Base-by-base conservation (phyloP, 1,140 invertebrate genomes). In the Orussus abietinus region DNA sequence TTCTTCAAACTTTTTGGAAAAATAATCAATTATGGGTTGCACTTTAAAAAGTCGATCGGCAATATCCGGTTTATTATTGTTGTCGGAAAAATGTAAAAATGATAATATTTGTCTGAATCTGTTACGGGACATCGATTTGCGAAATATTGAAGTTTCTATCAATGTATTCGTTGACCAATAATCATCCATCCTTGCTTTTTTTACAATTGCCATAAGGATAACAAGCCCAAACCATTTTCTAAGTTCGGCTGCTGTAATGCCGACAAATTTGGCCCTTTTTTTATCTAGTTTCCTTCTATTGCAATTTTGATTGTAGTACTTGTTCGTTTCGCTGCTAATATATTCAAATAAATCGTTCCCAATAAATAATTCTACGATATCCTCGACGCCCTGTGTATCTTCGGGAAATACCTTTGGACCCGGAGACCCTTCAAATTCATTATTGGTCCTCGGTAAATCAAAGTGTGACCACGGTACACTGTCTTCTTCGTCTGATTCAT, bases 221-320 rank as follows among this genome's bases (percentile, higher is more conserved):
- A 53, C 22, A 14, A 59, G 37, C 13, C 41, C 51, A 28, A 59
- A 38, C 45, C 43, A 54, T 38, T 56, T 54, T 45, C 51, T 56
- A 30, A 56, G 12, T 49, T 56, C 53, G 34, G 20, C 14, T 21
- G 36, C 42, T 20, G 54, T 51, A 41, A 36, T 18, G 12, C 18
- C 17, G 13, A 36, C 33, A 36, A 36, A 36, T 36, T 36, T 17
- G 33, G 33, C 15, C 15, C 18, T 36, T 36, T 36, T 36, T 36
- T 36, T 36, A 10, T 39, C 13, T 30, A 11, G 10, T 30, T 22
- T 29, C 13, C 6, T 31, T 39, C 17, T 12, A 5, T 11, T 14
- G 2, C 22, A 39, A 22, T 13, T 30, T n/a, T 39, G n/a, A 12
- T 10, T 11, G 21, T 29, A n/a, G 4, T 39, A 20, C 25, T 22